Evolutionary conservation across 64 coral and sea anemone species (phyloP), one percentile per base, ranked within the genome.

Genomic region (Orbicella faveolata): DNA sequence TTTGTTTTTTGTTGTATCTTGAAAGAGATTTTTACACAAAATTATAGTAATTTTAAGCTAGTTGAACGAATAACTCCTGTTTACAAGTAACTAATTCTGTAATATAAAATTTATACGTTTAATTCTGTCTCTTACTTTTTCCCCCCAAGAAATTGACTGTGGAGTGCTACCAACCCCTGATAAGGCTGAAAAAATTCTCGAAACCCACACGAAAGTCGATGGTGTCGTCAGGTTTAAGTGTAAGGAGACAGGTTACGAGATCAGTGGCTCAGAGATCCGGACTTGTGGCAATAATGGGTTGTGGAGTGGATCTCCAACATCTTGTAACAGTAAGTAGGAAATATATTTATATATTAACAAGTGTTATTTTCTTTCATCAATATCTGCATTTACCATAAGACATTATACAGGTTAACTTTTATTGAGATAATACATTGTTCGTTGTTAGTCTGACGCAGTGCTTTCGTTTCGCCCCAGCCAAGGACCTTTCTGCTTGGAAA

Each of bases 311-410:
- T 14, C 37, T 25, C 9, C 11, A 52, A 84, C 90, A 16, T 75
- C 51, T 30, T 91, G 90, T 68, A 20, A 77, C 75, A 81, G 90
- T 91, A 86, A 91, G 89, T 84, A 79, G 44, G 44, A 48, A 48
- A 48, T 21, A 59, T 14, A 59, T 59, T 59, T 59, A 16, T 1
- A 51, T 4, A 20, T 21, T 19, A n/a, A 36, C 8, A 79, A 48
- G 5, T 48, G 4, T 48, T n/a, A 57, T 9, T 20, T 36, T 0
- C 52, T 57, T 79, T 39, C 13, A 12, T 59, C 11, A 59, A 59
- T 12, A 59, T 15, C 15, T 59, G 55, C 55, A 59, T 59, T 14
- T 59, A 41, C 0, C 30, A 30, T 30, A 59, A 16, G 11, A 59
- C 44, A 48, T 48, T 4, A 6, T 48, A 48, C 44, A 48, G 44